A percentile compares a stretch with the other conserved stretches of the same genome.
These are phyloP conservation scores for Tamias sibiricus DNA, from an alignment of 2,113 vertebrate genomes.

Conservation along the genomic window DNA sequence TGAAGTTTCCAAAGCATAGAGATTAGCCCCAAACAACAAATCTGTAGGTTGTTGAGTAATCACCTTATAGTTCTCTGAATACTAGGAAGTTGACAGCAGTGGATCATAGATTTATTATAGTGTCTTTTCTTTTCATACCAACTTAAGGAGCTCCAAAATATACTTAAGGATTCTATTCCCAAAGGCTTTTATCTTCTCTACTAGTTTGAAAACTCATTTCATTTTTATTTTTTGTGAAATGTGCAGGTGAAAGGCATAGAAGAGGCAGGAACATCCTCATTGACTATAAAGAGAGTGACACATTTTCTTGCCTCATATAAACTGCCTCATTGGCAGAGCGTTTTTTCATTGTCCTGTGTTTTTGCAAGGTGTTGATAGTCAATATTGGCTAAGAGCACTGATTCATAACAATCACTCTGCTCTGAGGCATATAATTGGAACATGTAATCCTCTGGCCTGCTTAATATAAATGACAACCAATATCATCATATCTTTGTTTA, in stretches of 20 bases:
- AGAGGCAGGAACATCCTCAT: not conserved
- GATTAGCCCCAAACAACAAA: not conserved
- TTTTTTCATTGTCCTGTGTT: constrained; percentile 75
- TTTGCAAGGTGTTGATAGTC: constrained; percentile 65
- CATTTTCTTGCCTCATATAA: constrained; percentile 52
- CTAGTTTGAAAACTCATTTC: constrained; percentile 46
- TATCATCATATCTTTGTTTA: constrained; percentile 69
- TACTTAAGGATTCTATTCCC: not conserved
- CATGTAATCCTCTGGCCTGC: constrained; percentile 54
- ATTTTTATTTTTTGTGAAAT: constrained; percentile 45
- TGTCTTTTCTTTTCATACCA: constrained; percentile 24
- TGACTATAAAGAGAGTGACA: constrained; percentile 3
- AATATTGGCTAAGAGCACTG: constrained; percentile 66
- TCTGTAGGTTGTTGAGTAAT: not conserved
- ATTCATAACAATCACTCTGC: constrained; percentile 64
- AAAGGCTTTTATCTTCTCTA: not conserved
- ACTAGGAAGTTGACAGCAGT: not conserved
- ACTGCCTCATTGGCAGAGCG: constrained; percentile 28
- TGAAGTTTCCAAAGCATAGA: constrained; percentile 10
- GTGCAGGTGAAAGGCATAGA: not conserved
- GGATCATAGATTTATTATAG: constrained; percentile 9
- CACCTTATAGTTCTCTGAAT: not conserved
- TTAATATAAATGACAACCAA: constrained; percentile 74
- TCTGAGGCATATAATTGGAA: constrained; percentile 62
- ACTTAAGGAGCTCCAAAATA: constrained; percentile 34